These are phyloP conservation scores for Plagodis dolabraria DNA, from an alignment of 2,888 invertebrate genomes.

Conservation along the genomic window DNA sequence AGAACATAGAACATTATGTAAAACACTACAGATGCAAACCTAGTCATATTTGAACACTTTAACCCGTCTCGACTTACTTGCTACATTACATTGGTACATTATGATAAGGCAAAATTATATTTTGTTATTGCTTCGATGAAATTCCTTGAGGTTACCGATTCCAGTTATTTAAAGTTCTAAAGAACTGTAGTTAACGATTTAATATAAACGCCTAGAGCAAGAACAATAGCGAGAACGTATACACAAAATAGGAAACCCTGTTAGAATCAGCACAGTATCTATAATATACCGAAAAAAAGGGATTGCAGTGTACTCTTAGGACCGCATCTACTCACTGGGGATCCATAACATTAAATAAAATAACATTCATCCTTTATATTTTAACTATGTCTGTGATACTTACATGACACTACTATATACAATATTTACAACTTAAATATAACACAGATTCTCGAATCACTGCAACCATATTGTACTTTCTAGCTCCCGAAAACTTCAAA, in stretches of 20 bases:
- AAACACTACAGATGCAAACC: slow-evolving; percentile 8
- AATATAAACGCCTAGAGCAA: slow-evolving; percentile 5
- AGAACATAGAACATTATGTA: slow-evolving; percentile 7
- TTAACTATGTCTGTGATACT: slow-evolving; percentile 55
- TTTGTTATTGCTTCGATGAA: slow-evolving; percentile 26
- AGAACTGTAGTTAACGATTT: slow-evolving; percentile 11
- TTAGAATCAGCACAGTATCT: slow-evolving; percentile 17
- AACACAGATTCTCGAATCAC: slow-evolving; percentile 54
- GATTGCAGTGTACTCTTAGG: slow-evolving; percentile 4
- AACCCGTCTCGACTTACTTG: slow-evolving; percentile 19
- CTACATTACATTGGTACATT: slow-evolving; percentile 27
- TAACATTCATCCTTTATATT: slow-evolving; percentile 9
- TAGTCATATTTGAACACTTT: slow-evolving; percentile 22
- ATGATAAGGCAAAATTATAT: slow-evolving; percentile 16
- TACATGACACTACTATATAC: slow-evolving; percentile 45
- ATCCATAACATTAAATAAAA: slow-evolving; percentile 4
- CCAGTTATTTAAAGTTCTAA: slow-evolving; percentile 16
- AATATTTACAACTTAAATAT: slow-evolving; percentile 57
- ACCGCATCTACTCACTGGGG: slow-evolving; percentile 4
- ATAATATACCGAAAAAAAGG: slow-evolving; percentile 9
- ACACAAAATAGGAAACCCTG: slow-evolving; percentile 22
- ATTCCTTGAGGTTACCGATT: slow-evolving; percentile 16
- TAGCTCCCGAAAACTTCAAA: slow-evolving; percentile 17
- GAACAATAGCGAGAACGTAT: slow-evolving; percentile 17
- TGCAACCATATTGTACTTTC: slow-evolving; percentile 52